A percentile compares a stretch with the other conserved stretches of the same genome.
Conservation (phyloP, 1,140 invertebrate species). For the Zaprionus taronus region DNA sequence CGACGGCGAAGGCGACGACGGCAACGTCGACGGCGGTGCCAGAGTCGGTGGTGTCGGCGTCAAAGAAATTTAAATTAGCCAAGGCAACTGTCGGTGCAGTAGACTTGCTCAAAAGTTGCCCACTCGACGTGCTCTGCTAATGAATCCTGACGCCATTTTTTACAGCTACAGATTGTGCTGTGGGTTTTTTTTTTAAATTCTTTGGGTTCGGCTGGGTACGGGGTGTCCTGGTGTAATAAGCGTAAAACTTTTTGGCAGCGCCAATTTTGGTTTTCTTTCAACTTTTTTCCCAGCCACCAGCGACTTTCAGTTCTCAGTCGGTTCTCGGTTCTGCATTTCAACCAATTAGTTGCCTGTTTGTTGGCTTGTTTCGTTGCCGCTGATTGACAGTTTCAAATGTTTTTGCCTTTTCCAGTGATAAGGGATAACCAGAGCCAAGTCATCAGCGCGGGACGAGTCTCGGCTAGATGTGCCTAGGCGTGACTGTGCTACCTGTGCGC, state of each 20-base stretch:
- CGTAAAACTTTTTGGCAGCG: conserved; percentile 75
- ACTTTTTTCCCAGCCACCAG: conserved; percentile 34
- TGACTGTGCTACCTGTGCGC: conserved; percentile 60
- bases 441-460: neutral
- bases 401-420: conserved; percentile 55
- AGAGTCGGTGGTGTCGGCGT: conserved; percentile 38
- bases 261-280: conserved; percentile 47
- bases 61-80: conserved; percentile 82
- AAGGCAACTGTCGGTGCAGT: conserved; percentile 60
- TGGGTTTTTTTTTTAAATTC: conserved; percentile 22
- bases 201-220: conserved; percentile 23
- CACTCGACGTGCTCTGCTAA: conserved; percentile 64
- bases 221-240: conserved; percentile 70
- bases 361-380: conserved; percentile 49
- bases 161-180: conserved; percentile 48
- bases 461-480: conserved; percentile 42
- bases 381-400: conserved; percentile 77
- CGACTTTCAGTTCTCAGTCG: conserved; percentile 33
- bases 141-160: conserved; percentile 74
- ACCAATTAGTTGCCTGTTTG: conserved; percentile 78
- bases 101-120: conserved; percentile 61
- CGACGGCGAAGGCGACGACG: conserved; percentile 15
- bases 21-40: neutral
- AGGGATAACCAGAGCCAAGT: conserved; percentile 45
- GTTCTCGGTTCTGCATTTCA: conserved; percentile 55